Evolutionary conservation across 92 coral and sea anemone genomes (phyloP), one percentile per base, ranked within the genome.

Genomic region (Pocillopora meandrina): DNA sequence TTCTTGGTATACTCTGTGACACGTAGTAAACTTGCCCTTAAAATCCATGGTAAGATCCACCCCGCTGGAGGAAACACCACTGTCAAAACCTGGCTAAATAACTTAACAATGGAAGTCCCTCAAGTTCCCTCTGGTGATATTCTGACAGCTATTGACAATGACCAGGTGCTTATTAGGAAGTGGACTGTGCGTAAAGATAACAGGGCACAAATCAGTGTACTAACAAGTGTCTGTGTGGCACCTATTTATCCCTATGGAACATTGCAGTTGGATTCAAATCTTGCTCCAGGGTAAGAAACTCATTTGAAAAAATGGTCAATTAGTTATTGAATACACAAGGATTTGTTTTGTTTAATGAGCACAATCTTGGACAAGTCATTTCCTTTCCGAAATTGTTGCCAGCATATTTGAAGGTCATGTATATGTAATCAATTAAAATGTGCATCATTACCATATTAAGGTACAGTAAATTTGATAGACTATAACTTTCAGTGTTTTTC

Each of bases 121-220:
- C 57, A 81, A 70, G 76, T 81, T 69, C 76, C 85, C 31, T 63
- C 71, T 83, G 87, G 81, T 60, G 87, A 60, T 23, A 83, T 74
- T 19, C 74, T 83, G 26, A 60, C 72, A 64, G 74, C 87, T 11
- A 83, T 74, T 1, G 87, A 83, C 80, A 83, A 74, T 49, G 90
- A 87, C 35, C 86, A 80, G 58, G 86, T 81, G 47, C 73, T 86
- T 9, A 79, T 86, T 36, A 86, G 79, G 58, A 77, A 79, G 19
- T 86, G 80, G 89, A 72, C 90, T 35, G 73, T 79, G 56, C 10
- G 81, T 1, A 86, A 86, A 34, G 90, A 86, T 57, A 86, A 86
- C 74, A 17, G 81, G 55, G 85, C 90, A 63, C 85, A 79, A 47
- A 72, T 72, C 33, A 86, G 86, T 86, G 90, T 78, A 26, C 61